Evolutionary conservation across 2,888 invertebrate genomes (phyloP), one percentile per base, ranked within the genome.

Genomic region (Oligia strigilis): DNA sequence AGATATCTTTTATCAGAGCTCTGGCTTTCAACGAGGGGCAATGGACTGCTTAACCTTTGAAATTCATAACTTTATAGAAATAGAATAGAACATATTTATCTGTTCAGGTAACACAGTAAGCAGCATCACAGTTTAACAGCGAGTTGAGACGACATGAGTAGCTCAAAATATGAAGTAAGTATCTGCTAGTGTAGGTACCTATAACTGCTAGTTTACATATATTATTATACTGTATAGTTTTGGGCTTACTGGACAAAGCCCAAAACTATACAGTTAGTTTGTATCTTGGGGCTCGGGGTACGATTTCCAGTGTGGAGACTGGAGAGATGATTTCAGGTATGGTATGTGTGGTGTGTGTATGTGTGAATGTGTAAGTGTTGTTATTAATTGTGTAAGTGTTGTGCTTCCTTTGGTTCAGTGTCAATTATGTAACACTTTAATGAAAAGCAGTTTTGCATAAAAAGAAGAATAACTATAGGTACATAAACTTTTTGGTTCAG

Each of bases 1-100:
- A 87, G 52, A 74, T 69, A 78, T 79, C 1, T 87, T 83, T 77
- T 60, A 86, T 69, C 64, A 86, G 14, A 69, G 52, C 83, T 65
- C 9, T 58, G 52, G 17, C 67, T 86, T 64, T 76, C 62, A 72
- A 67, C 77, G 9, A 72, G 36, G 67, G 2, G 49, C 43, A 72
- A 43, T 64, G 19, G 11, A 74, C 69, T 46, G n/a, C 14, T 75
- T 2, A 74, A 46, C n/a, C 17, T 80, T 60, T 52, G 19, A 23
- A 55, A 80, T 60, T 29, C n/a, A 70, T 36, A 52, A 52, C 6
- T 66, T 58, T n/a, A 58, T 60, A 60, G 58, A 60, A n/a, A n/a
- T 60, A 58, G 4, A n/a, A 60, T n/a, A 58, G 58, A 55, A 55
- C 5, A 55, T 55, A 55, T 52, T 19, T 52, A 19, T 19, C 13